phyloP scores from a whole-genome alignment of 1,140 invertebrate genomes.

The Ylistrum balloti region DNA sequence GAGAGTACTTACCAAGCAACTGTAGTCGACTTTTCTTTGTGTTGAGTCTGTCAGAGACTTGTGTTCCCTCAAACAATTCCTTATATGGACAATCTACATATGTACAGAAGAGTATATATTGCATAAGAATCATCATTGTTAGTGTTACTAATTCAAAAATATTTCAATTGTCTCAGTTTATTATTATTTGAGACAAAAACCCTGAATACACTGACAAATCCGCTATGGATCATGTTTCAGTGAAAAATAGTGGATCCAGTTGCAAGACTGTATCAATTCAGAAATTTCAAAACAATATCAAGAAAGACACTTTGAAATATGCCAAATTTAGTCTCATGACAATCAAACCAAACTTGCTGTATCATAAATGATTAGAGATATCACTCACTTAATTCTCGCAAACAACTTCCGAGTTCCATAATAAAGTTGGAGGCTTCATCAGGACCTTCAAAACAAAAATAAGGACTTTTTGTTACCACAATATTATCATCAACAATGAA shows the following conservation, averaged over 20 bases:
- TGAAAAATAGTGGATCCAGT: no score
- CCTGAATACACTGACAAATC: no score
- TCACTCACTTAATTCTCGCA: constrained; percentile 90
- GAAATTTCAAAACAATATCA: no score
- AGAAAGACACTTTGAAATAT: no score
- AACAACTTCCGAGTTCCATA: constrained; percentile 92
- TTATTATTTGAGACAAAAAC: background rate
- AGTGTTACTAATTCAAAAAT: background rate
- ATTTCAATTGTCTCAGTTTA: background rate
- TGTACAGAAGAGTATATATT: constrained; percentile 58
- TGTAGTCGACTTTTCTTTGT: constrained; percentile 86
- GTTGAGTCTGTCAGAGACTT: constrained; percentile 88
- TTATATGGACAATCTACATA: constrained; percentile 88
- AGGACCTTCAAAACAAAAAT: constrained; percentile 65
- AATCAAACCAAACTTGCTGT: background rate
- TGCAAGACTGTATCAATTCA: no score
- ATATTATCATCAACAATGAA: no score
- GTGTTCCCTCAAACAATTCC: constrained; percentile 86
- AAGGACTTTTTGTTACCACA: background rate
- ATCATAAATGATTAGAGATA: background rate
- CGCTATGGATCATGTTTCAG: no score
- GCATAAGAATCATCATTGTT: background rate
- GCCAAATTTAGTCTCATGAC: no score
- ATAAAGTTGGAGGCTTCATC: constrained; percentile 90
- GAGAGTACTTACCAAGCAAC: constrained; percentile 84